phyloP scores from a whole-genome alignment of 2,888 invertebrate species.

The Rosalia funebris region DNA sequence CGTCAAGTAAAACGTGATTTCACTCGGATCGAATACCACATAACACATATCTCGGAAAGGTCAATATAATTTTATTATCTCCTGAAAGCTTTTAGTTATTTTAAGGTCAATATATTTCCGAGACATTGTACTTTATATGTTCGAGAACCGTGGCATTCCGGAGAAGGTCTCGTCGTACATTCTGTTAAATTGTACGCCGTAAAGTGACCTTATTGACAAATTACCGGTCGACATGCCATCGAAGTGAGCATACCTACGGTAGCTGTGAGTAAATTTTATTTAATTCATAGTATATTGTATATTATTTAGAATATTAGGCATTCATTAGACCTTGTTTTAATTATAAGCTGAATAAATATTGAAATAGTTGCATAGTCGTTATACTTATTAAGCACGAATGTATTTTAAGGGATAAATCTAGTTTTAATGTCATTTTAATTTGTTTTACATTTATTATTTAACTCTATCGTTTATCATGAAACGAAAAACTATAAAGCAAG shows the following conservation, averaged over 20 bases:
- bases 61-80: slow-evolving; percentile 50
- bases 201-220: slow-evolving; percentile 9
- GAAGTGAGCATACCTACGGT: neutral
- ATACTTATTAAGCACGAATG: too few relatives aligned
- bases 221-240: neutral
- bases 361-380: too few relatives aligned
- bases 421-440: too few relatives aligned
- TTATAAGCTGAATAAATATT: too few relatives aligned
- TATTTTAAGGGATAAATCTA: too few relatives aligned
- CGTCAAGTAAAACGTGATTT: slow-evolving; percentile 25
- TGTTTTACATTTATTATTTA: too few relatives aligned
- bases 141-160: slow-evolving; percentile 17
- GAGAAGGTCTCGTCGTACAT: slow-evolving; percentile 10
- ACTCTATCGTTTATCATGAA: too few relatives aligned
- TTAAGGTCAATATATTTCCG: slow-evolving; percentile 49
- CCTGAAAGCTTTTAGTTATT: slow-evolving; percentile 48
- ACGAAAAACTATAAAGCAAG: too few relatives aligned
- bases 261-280: neutral
- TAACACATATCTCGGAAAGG: slow-evolving; percentile 37
- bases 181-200: slow-evolving; percentile 11
- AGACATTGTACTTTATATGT: slow-evolving; percentile 49
- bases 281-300: too few relatives aligned
- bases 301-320: too few relatives aligned
- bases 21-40: slow-evolving; percentile 27
- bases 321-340: too few relatives aligned